Percentiles rank a stretch among this genome's conserved stretches.
phyloP scores from a whole-genome alignment of 1,140 invertebrate species.

The Penaeus indicus region DNA sequence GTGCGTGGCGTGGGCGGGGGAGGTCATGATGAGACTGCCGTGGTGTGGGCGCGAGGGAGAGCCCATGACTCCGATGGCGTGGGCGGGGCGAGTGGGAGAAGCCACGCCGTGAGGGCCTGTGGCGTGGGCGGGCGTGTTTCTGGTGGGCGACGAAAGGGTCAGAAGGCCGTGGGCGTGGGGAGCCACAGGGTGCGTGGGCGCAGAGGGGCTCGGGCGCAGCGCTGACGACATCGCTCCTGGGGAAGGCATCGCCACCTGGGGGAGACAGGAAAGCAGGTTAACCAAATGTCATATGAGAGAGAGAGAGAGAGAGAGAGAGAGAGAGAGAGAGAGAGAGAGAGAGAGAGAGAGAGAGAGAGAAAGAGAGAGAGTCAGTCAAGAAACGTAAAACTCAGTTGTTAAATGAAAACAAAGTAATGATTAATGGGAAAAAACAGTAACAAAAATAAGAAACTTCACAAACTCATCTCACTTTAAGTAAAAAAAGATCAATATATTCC shows the following conservation, averaged over 20 bases:
- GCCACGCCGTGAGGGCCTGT: not conserved
- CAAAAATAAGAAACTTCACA: too few species aligned
- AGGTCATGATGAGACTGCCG: not conserved
- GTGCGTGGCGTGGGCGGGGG: not conserved
- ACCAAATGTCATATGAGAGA: too few species aligned
- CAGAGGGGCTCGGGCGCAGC: not conserved
- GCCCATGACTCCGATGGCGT: too few species aligned
- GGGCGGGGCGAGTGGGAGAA: not conserved
- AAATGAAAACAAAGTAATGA: too few species aligned
- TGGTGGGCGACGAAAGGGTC: not conserved
- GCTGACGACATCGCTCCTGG: slow-evolving; percentile 39
- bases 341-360: too few species aligned
- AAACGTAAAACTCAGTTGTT: too few species aligned
- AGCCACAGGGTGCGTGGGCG: not conserved
- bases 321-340: too few species aligned
- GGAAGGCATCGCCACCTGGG: slow-evolving; percentile 36
- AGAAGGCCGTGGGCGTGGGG: slow-evolving; percentile 3
- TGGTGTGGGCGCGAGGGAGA: not conserved
- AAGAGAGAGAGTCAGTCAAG: too few species aligned
- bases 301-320: too few species aligned
- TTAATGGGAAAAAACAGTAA: too few species aligned
- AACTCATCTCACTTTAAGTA: too few species aligned
- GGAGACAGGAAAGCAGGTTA: not conserved
- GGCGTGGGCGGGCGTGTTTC: not conserved
- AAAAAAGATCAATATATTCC: too few species aligned